These are phyloP conservation scores for Drosophila kurseongensis DNA, from an alignment of 1,140 invertebrate species.

Conservation along the genomic window DNA sequence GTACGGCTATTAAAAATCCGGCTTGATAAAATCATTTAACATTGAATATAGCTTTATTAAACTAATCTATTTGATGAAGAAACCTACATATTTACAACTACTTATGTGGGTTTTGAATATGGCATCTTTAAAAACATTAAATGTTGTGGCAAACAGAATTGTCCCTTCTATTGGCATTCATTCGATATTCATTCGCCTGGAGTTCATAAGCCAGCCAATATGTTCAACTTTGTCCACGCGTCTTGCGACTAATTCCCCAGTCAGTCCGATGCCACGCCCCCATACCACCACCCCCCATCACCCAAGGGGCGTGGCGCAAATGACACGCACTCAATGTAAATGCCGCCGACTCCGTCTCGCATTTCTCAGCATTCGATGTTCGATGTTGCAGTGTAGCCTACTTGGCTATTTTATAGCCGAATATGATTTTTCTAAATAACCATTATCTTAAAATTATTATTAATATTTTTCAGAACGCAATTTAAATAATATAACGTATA, in stretches of 20 bases:
- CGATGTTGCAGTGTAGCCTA: background rate
- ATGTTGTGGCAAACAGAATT: background rate
- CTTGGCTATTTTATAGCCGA: background rate
- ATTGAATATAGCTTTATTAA: too few relatives aligned
- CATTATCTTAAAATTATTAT: too few relatives aligned
- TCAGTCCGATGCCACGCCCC: background rate
- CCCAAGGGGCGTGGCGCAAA: constrained; percentile 28
- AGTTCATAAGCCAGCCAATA: constrained; percentile 27
- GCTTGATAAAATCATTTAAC: too few relatives aligned
- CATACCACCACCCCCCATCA: background rate
- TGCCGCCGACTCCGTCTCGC: constrained; percentile 30
- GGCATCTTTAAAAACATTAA: background rate
- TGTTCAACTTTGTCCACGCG: constrained; percentile 14
- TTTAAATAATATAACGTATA: too few relatives aligned
- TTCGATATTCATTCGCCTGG: constrained; percentile 9
- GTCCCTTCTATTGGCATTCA: background rate
- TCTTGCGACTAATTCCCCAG: constrained; percentile 33
- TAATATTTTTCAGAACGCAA: too few relatives aligned
- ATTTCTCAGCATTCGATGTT: constrained; percentile 1
- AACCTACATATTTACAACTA: too few relatives aligned
- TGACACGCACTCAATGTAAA: constrained; percentile 60
- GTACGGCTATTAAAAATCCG: too few relatives aligned
- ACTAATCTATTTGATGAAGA: too few relatives aligned
- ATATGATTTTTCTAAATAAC: background rate
- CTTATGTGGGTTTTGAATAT: too few relatives aligned